Percentiles rank a stretch among this genome's conserved stretches.
Conservation (phyloP, 2,797 vertebrate species). For the Anabacerthia variegaticeps region DNA sequence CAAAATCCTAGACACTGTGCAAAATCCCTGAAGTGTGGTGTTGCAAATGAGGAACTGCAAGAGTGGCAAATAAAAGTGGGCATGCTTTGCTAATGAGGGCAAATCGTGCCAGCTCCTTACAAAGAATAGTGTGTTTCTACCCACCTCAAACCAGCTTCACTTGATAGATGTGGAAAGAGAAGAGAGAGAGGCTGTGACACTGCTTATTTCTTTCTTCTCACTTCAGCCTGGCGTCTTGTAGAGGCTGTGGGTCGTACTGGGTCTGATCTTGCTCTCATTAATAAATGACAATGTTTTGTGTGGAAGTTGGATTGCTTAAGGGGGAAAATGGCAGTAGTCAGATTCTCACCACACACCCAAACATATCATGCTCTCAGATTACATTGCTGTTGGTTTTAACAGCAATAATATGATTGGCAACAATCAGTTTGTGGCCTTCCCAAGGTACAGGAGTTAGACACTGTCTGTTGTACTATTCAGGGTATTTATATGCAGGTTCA, state of each 20-base stretch:
- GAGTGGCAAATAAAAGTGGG: not conserved
- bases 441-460: not conserved
- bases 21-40: not conserved
- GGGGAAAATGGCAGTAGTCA: not conserved
- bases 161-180: not conserved
- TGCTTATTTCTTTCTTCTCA: not conserved
- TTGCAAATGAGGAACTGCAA: constrained; percentile 14
- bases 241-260: not conserved
- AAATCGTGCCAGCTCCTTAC: not conserved
- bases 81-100: constrained; percentile 5
- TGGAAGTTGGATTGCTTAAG: not conserved
- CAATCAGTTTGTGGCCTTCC: not conserved
- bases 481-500: not conserved
- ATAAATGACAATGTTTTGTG: not conserved
- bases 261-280: not conserved
- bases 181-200: not conserved
- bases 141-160: not conserved
- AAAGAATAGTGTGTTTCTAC: not conserved
- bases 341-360: not conserved
- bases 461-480: not conserved
- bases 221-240: not conserved
- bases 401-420: not conserved
- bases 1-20: not conserved
- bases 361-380: not conserved
- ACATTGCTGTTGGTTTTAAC: not conserved